phyloP scores from a whole-genome alignment of 2,113 vertebrate genomes.

The human (Homo sapiens) region DNA sequence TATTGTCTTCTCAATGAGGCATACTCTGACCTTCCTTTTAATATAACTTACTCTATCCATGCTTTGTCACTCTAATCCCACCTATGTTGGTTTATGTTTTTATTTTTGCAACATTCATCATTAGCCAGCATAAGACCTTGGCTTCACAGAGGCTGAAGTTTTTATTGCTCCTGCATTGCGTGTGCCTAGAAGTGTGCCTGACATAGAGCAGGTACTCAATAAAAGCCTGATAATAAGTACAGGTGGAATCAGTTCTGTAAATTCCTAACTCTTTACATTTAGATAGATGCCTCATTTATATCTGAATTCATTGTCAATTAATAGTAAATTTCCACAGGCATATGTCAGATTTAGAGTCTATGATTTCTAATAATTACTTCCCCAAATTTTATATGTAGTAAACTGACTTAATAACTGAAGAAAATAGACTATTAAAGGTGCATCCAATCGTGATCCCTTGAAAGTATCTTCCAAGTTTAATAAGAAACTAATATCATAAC shows the following conservation, averaged over 20 bases:
- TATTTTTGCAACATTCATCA: background rate
- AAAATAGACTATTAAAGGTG: background rate
- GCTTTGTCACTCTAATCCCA: background rate
- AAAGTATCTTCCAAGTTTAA: background rate
- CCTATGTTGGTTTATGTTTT: background rate
- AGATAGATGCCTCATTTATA: background rate
- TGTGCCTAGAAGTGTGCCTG: background rate
- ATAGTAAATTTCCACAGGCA: background rate
- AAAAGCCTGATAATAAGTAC: background rate
- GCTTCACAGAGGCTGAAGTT: too few relatives aligned
- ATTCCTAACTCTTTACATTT: background rate
- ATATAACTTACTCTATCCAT: background rate
- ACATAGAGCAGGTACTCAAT: background rate
- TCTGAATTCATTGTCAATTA: background rate
- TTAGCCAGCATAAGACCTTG: background rate
- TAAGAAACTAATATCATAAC: background rate
- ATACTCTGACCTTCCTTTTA: background rate
- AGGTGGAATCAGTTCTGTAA: background rate
- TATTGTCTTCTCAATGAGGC: background rate
- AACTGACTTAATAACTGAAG: background rate
- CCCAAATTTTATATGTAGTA: slow-evolving; percentile 21
- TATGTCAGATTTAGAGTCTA: background rate
- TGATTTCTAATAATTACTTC: slow-evolving; percentile 11
- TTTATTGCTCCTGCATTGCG: background rate
- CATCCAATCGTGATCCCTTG: background rate